Percentiles rank a stretch among this genome's conserved stretches.
These are phyloP conservation scores for Heteromurus nitidus DNA, from an alignment of 2,888 invertebrate genomes.

Conservation along the genomic window DNA sequence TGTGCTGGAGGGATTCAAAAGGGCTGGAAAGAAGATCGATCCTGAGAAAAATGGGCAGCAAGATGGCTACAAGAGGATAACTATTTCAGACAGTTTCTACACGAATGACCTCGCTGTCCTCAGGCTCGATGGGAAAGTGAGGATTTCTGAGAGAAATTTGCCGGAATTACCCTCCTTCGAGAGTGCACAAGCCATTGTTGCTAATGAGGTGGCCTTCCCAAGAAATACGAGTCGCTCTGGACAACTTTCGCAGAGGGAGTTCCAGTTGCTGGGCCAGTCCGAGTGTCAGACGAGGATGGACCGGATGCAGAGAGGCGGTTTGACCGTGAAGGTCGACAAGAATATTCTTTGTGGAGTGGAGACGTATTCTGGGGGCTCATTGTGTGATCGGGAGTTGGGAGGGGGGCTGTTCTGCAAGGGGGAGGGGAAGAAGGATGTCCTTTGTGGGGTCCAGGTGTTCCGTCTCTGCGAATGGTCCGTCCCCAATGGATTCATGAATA, in stretches of 20 bases:
- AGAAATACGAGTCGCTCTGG: not conserved
- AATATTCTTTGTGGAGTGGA: conserved; percentile 29
- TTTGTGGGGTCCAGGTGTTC: conserved; percentile 26
- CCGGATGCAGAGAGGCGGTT: not conserved
- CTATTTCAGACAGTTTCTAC: not conserved
- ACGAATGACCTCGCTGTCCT: conserved; percentile 13
- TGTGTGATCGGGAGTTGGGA: conserved; percentile 25
- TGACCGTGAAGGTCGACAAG: not conserved
- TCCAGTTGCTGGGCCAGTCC: not conserved
- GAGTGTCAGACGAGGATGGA: conserved; percentile 30
- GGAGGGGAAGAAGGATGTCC: conserved; percentile 3
- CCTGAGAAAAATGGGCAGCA: not conserved
- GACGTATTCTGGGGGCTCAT: conserved; percentile 18
- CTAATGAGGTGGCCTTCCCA: conserved; percentile 4
- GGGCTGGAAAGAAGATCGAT: not conserved
- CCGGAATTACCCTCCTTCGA: not conserved
- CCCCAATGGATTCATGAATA: conserved; percentile 23
- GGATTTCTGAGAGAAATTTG: not conserved
- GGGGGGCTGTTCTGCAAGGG: conserved; percentile 25
- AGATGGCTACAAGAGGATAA: no score
- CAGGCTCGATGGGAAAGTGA: not conserved
- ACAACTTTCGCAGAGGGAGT: not conserved
- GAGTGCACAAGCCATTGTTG: not conserved
- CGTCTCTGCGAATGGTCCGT: not conserved
- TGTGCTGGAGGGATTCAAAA: not conserved